A percentile compares a stretch with the other conserved stretches of the same genome.
Evolutionary conservation across 2,113 vertebrate species (phyloP).

Genomic region (Pandion haliaetus): DNA sequence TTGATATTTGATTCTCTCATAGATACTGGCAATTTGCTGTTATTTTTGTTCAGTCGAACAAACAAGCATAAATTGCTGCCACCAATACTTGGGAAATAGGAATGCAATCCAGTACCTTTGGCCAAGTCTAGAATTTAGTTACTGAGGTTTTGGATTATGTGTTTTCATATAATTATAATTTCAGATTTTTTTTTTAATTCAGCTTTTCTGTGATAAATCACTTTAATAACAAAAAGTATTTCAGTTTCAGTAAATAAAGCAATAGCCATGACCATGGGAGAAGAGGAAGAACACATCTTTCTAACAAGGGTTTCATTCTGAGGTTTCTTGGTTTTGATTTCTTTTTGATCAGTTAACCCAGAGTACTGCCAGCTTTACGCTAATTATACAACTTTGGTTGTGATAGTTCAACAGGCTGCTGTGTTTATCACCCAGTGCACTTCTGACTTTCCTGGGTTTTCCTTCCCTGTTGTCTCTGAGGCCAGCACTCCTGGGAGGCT

Average conservation of each 20-base stretch:
- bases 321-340: background rate
- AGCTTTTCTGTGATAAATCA: background rate
- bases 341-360: background rate
- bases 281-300: background rate
- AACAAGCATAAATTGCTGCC: background rate
- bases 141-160: background rate
- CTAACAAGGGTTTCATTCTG: background rate
- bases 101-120: background rate
- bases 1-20: background rate
- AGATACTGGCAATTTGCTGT: background rate
- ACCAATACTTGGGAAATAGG: background rate
- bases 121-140: background rate
- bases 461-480: background rate
- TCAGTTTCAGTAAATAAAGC: background rate
- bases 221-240: background rate
- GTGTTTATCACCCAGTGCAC: background rate
- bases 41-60: background rate
- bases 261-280: background rate
- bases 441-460: background rate
- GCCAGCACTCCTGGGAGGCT: background rate
- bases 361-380: background rate
- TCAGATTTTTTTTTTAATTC: background rate
- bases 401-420: background rate
- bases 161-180: background rate
- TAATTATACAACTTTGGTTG: background rate